phyloP scores from a whole-genome alignment of 2,113 vertebrate genomes.

The Patagioenas fasciata region DNA sequence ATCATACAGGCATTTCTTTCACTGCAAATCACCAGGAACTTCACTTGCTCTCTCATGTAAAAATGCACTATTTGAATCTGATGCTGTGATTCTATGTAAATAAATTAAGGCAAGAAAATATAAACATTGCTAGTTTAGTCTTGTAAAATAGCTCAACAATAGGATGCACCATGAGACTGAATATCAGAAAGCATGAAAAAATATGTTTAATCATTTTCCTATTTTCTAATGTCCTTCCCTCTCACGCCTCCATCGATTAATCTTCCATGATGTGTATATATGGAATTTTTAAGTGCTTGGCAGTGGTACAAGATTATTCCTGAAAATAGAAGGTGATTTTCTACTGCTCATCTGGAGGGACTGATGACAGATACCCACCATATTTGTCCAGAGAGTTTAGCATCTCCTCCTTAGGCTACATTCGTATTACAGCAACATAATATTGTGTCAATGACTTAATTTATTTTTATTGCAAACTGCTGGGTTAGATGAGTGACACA shows the following conservation, averaged over 20 bases:
- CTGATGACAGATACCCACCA: background rate
- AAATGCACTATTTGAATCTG: constrained; percentile 37
- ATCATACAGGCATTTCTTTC: background rate
- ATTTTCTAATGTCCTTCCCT: background rate
- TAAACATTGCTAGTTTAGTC: background rate
- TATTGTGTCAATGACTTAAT: background rate
- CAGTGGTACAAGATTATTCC: background rate
- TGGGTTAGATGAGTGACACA: background rate
- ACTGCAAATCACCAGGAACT: background rate
- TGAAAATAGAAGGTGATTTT: background rate
- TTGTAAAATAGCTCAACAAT: background rate
- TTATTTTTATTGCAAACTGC: background rate
- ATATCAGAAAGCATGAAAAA: background rate
- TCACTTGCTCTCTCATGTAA: background rate
- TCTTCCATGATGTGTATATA: background rate
- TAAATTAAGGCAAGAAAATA: constrained; percentile 18
- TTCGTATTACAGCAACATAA: background rate
- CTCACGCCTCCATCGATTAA: background rate
- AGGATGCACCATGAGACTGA: background rate
- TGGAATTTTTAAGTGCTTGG: background rate
- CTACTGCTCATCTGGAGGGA: background rate
- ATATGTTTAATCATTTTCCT: background rate
- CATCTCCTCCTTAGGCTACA: background rate
- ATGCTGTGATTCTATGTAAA: constrained; percentile 43
- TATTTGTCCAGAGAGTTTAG: background rate